Base-by-base conservation (phyloP, 2,797 vertebrate species). In the Austrolebias charrua region DNA sequence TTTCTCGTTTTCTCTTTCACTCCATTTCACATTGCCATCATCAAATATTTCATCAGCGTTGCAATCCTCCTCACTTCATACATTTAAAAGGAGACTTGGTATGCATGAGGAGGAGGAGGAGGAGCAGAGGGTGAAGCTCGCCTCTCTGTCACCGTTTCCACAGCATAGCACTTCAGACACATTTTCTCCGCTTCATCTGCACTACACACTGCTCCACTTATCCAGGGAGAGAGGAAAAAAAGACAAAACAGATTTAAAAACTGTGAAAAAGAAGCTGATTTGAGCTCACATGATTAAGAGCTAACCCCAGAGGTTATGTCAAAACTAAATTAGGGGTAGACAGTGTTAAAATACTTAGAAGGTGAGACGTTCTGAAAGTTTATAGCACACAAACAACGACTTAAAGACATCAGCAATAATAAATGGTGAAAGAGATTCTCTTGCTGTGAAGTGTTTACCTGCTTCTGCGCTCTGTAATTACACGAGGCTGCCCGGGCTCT, bases 11-110 rank as follows among this genome's bases (percentile, higher is more conserved):
- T 55, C 55, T 46, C 60, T 63, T 58, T 61, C 66, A 18, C 67
- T 71, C 61, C n/a, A 45, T 77, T 47, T 59, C 60, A 73, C 61
- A 65, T 63, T 60, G n/a, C 16, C 46, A 18, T 71, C 67, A 53
- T 66, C 57, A 58, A 76, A 66, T 76, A 66, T 84, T 86, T 78
- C 72, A 76, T 77, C 71, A 82, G 71, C 8, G 13, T 71, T 79
- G 67, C 65, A 35, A 71, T 61, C 47, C 69, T 42, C 63, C 81
- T 55, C 55, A 11, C 71, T 70, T 78, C 67, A 53, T 62, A 49
- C 55, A 62, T 75, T 75, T 69, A 71, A 63, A 82, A 76, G 56
- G 43, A 67, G 9, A 42, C 75, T 24, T 0, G n/a, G 19, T 56
- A 55, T 55, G 54, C 55, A 46, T 40, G 57, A 76, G 66, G 55